Evolutionary conservation across 2,888 invertebrate species (phyloP), one percentile per base, ranked within the genome.

Genomic region (Orthosia gracilis): DNA sequence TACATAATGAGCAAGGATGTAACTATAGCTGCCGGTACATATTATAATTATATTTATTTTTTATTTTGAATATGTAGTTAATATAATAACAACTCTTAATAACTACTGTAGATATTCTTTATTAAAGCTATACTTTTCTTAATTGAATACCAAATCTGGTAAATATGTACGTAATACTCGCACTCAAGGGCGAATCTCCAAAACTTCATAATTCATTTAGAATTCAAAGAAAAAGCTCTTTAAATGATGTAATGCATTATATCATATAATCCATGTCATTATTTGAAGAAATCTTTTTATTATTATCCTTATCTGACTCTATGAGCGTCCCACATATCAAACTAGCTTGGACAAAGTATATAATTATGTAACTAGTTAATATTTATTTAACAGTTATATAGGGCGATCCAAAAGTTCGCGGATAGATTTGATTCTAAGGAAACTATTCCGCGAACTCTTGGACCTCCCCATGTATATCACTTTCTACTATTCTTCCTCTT

Each of bases 91-190:
- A 72, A 61, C 17, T 64, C 66, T 67, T 82, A 72, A 59, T 31
- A 66, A 63, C 69, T 77, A 80, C 1, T 65, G 73, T 75, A 78
- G 80, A 82, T 80, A 82, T 82, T 82, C 52, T 68, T 77, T 77
- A 79, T 87, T 87, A 87, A 86, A 87, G 87, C 87, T 86, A 85
- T 83, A 68, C 50, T 81, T 85, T 73, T 70, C 55, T 69, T 66
- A 31, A 65, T 70, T 69, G 31, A 21, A 70, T 66, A 81, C 61
- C 31, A 66, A 26, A n/a, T 47, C 18, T 49, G 31, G 67, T 47
- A 58, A 11, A 4, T 47, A 62, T 62, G 47, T 49, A 62, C 47
- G 47, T 49, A 62, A 45, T 45, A 61, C 21, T 45, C 61, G 21
- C 40, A 17, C 23, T 2, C 12, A 31, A 17, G 47, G 40, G 40